Evolutionary conservation across 2,797 vertebrate genomes (phyloP).

Genomic region (Adrianichthys oophorus): DNA sequence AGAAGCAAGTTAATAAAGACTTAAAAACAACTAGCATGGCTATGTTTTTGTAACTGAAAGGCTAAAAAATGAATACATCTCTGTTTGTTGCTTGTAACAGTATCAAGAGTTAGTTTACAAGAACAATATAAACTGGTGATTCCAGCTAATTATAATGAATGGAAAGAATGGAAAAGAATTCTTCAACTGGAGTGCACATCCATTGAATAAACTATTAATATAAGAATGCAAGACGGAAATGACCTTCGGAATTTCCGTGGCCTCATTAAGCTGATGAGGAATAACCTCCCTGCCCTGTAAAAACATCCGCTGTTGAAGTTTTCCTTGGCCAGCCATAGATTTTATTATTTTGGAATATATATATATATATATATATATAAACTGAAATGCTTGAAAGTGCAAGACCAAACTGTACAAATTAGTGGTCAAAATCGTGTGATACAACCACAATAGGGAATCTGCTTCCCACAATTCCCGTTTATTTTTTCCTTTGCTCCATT

Average conservation of each 20-base stretch:
- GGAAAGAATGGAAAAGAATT: too few species aligned
- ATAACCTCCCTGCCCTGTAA: slow-evolving; percentile 55
- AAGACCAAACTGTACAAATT: slow-evolving; percentile 2
- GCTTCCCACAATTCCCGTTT: slow-evolving; percentile 61
- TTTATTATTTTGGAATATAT: too few species aligned
- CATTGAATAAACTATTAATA: not conserved
- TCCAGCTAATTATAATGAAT: too few species aligned
- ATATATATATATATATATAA: too few species aligned
- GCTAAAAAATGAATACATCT: too few species aligned
- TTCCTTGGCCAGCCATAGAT: not conserved
- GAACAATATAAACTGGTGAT: too few species aligned
- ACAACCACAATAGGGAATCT: slow-evolving; percentile 33
- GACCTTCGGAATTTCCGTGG: slow-evolving; percentile 59
- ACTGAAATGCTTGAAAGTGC: not conserved
- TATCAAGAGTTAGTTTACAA: too few species aligned
- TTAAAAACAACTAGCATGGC: too few species aligned
- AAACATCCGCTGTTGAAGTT: slow-evolving; percentile 62
- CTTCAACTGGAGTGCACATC: not conserved
- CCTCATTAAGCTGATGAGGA: slow-evolving; percentile 47
- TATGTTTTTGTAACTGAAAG: too few species aligned
- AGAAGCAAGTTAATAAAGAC: too few species aligned
- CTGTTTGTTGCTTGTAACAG: too few species aligned
- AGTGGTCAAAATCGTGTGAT: slow-evolving; percentile 15
- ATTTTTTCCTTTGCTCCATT: slow-evolving; percentile 74
- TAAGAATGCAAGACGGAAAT: slow-evolving; percentile 36